Percentiles rank a stretch among this genome's conserved stretches.
Conservation (phyloP, 2,888 invertebrate genomes). For the Clanis bilineata region DNA sequence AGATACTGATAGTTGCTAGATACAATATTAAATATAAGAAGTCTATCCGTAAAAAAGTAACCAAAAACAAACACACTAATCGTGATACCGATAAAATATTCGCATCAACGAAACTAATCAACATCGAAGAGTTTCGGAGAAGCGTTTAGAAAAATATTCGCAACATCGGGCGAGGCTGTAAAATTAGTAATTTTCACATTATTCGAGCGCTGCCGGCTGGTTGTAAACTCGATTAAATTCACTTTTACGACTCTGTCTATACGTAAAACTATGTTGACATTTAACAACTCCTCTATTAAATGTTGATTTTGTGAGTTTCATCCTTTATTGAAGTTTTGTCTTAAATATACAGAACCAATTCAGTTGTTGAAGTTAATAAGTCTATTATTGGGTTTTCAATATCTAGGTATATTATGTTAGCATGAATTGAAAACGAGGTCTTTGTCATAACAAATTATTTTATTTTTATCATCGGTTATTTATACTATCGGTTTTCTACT, state of each 20-base stretch:
- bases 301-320: neutral
- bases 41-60: too few relatives aligned
- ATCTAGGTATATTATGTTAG: too few relatives aligned
- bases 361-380: too few relatives aligned
- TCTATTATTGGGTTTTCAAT: too few relatives aligned
- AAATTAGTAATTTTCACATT: constrained; percentile 35
- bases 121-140: constrained; percentile 30
- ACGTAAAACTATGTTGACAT: constrained; percentile 31
- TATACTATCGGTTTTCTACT: too few relatives aligned
- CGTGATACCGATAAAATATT: too few relatives aligned
- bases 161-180: constrained; percentile 23
- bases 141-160: constrained; percentile 21
- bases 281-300: neutral
- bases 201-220: constrained; percentile 16
- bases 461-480: too few relatives aligned
- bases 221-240: constrained; percentile 50
- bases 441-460: too few relatives aligned
- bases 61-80: too few relatives aligned
- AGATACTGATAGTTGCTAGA: too few relatives aligned
- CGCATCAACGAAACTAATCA: constrained; percentile 31
- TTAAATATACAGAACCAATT: neutral
- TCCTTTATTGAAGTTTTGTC: neutral
- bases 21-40: too few relatives aligned
- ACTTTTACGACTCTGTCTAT: constrained; percentile 41
- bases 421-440: too few relatives aligned